A percentile compares a stretch with the other conserved stretches of the same genome.
These are phyloP conservation scores for Ormyrus nitidulus DNA, from an alignment of 2,888 invertebrate species.

Conservation along the genomic window DNA sequence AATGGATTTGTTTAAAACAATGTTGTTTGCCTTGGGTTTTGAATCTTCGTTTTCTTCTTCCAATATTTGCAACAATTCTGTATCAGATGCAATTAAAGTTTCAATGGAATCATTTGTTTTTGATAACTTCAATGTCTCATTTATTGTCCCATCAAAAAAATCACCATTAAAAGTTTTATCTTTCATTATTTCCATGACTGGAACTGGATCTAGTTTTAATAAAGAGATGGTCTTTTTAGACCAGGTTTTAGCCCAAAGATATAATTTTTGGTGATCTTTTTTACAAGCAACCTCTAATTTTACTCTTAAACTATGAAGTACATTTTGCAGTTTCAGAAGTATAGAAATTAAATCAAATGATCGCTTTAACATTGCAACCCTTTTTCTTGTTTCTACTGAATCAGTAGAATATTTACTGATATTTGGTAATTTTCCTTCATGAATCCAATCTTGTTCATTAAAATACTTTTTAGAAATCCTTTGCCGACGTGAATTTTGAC, in stretches of 20 bases:
- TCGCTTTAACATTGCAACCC: conserved; percentile 80
- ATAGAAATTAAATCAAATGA: conserved; percentile 87
- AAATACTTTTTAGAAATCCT: conserved; percentile 85
- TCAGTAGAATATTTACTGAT: conserved; percentile 15
- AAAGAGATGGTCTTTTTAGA: conserved; percentile 77
- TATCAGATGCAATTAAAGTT: conserved; percentile 72
- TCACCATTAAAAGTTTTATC: conserved; percentile 58
- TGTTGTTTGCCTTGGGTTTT: conserved; percentile 63
- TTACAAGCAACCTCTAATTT: conserved; percentile 88
- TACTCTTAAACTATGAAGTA: conserved; percentile 84
- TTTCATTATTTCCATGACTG: conserved; percentile 69
- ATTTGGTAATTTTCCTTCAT: conserved; percentile 86
- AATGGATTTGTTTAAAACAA: conserved; percentile 68
- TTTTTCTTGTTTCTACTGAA: conserved; percentile 47
- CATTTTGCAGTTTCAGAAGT: conserved; percentile 82
- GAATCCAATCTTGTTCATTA: conserved; percentile 93
- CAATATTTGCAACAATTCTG: conserved; percentile 73
- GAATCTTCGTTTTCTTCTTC: conserved; percentile 72
- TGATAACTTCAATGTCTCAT: conserved; percentile 64
- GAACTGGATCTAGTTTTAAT: conserved; percentile 64
- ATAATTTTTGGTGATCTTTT: conserved; percentile 90
- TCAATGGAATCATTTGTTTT: conserved; percentile 70
- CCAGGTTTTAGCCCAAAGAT: conserved; percentile 92
- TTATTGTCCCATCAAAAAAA: not conserved
- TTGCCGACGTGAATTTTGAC: conserved; percentile 87